Evolutionary conservation across 2,113 vertebrate genomes (phyloP), one percentile per base, ranked within the genome.

Genomic region (Xenopus laevis): DNA sequence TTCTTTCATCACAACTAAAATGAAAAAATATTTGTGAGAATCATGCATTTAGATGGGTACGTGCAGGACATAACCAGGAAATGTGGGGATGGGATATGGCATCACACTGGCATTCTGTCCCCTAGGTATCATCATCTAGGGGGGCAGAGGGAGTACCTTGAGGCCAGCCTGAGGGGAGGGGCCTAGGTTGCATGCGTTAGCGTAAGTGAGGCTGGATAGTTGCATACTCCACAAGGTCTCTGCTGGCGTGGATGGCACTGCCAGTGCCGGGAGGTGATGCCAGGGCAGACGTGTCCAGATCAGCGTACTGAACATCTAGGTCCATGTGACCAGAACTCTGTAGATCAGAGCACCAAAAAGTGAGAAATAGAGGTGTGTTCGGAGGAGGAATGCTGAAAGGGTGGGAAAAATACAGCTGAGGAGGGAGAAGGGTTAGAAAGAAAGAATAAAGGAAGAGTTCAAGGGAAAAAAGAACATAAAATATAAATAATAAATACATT

Each of bases 161-260:
- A 89, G 88, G 91, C 91, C 91, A 87, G 89, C 88, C 84, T 90
- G 89, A 87, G 92, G 89, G 91, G 84, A 87, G 91, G 91, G 84
- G 86, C 90, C 88, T 89, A 93, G 82, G 86, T 87, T 88, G 87
- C 92, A 90, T 90, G 92, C 86, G 82, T 89, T 95, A 94, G 87
- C 92, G 86, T 82, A 91, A 90, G 87, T 86, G 95, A 93, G 93
- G 87, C 91, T 95, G 95, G 93, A 95, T 96, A 89, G 93, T 96
- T 88, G 95, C 94, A 79, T 95, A 95, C 90, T 98, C 94, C 87
- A 96, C 93, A 90, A 92, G 91, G 84, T 96, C 95, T 92, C 91
- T 91, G 67, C 90, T 92, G 84, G 91, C 91, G 74, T 80, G 91
- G 87, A 90, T 84, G 64, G 91, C 91, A 82, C 80, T 93, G 88